Evolutionary conservation across 2,888 invertebrate species (phyloP).

Genomic region (Cepaea hortensis): DNA sequence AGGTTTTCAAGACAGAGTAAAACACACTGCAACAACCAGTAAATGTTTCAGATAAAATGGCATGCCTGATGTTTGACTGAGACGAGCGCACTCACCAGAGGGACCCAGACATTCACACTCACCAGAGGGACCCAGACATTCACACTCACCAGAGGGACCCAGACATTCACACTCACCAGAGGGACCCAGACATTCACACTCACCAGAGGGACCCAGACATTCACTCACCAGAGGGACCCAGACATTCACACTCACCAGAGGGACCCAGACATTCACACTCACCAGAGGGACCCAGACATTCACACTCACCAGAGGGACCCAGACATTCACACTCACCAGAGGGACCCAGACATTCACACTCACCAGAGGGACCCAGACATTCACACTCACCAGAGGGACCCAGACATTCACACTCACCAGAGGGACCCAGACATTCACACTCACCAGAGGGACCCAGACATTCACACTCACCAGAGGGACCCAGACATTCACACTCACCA

Average conservation of each 20-base stretch:
- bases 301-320: too few species aligned
- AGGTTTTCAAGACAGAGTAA: too few species aligned
- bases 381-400: too few species aligned
- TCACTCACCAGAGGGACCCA: too few species aligned
- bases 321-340: slow-evolving; percentile 86
- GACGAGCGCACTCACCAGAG: slow-evolving; percentile 78
- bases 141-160: too few species aligned
- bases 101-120: slow-evolving; percentile 87
- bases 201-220: too few species aligned
- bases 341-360: slow-evolving; percentile 86
- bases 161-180: slow-evolving; percentile 86
- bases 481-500: slow-evolving; percentile 86
- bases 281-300: slow-evolving; percentile 88
- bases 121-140: slow-evolving; percentile 88
- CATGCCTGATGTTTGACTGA: too few species aligned
- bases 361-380: too few species aligned
- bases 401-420: slow-evolving; percentile 87
- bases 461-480: too few species aligned
- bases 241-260: slow-evolving; percentile 85
- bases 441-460: too few species aligned
- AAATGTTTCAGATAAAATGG: neutral
- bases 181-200: slow-evolving; percentile 86
- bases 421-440: slow-evolving; percentile 86
- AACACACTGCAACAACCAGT: neutral
- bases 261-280: slow-evolving; percentile 86